phyloP scores from a whole-genome alignment of 2,888 invertebrate species.

The Teleiodes luculella region DNA sequence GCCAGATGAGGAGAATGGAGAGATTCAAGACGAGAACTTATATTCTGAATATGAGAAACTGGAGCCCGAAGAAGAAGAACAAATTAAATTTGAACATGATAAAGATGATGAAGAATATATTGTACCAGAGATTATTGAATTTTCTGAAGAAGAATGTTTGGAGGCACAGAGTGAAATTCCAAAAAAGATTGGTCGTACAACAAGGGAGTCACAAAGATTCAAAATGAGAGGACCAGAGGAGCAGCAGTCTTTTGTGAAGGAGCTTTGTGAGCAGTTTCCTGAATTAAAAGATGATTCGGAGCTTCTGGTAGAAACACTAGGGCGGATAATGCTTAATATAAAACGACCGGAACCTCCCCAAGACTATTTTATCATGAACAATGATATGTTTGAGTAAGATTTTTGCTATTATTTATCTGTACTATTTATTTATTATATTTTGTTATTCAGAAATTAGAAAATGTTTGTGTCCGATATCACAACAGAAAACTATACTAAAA shows the following conservation, averaged over 20 bases:
- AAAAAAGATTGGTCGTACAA: not conserved
- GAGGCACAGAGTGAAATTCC: not conserved
- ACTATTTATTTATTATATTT: too few relatives aligned
- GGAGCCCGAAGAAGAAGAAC: too few relatives aligned
- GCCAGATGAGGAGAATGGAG: not conserved
- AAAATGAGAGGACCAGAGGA: conserved; percentile 32
- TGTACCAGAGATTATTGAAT: not conserved
- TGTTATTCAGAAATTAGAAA: too few relatives aligned
- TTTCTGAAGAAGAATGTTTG: not conserved
- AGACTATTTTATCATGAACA: conserved; percentile 44
- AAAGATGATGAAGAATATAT: conserved; percentile 19
- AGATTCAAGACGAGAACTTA: not conserved
- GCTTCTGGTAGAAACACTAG: conserved; percentile 42
- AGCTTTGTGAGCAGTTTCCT: conserved; percentile 43
- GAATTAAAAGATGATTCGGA: conserved; percentile 43
- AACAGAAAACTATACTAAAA: too few relatives aligned
- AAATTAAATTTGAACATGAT: conserved; percentile 5
- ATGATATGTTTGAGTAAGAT: conserved; percentile 49
- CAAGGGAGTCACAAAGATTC: conserved; percentile 18
- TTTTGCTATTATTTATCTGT: not conserved
- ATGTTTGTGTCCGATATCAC: too few relatives aligned
- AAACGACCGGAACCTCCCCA: conserved; percentile 46
- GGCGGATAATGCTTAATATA: conserved; percentile 48
- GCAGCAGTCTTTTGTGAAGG: conserved; percentile 47
- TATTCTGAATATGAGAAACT: too few relatives aligned